Evolutionary conservation across 2,797 vertebrate genomes (phyloP).

Genomic region (Myotis findleyi): DNA sequence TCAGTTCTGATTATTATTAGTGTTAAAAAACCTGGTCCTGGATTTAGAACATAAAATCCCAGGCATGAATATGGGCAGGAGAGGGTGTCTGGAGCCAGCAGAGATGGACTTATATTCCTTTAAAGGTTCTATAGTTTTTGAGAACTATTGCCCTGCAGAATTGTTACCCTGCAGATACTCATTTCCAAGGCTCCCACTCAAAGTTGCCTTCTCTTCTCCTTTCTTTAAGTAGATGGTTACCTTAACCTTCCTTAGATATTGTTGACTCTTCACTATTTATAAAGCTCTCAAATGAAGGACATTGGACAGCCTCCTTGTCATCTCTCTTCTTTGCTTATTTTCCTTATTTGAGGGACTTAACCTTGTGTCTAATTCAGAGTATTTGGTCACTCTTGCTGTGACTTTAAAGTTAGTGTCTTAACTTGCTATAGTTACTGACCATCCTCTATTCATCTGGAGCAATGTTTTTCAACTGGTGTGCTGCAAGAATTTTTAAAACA

Average conservation of each 20-base stretch:
- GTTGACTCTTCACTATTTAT: not conserved
- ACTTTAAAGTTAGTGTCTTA: not conserved
- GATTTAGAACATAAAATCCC: slow-evolving; percentile 1
- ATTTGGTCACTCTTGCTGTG: not conserved
- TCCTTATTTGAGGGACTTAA: not conserved
- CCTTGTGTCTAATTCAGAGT: not conserved
- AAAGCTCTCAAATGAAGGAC: not conserved
- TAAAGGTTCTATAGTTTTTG: slow-evolving; percentile 3
- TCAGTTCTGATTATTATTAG: not conserved
- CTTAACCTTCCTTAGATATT: slow-evolving; percentile 30
- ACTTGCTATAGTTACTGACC: not conserved
- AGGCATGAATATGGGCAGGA: not conserved
- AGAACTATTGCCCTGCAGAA: not conserved
- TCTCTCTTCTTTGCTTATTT: slow-evolving; percentile 1
- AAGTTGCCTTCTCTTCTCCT: not conserved
- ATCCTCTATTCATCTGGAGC: not conserved
- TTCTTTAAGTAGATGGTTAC: not conserved
- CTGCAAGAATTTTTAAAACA: not conserved
- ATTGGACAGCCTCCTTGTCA: not conserved
- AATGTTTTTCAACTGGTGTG: not conserved
- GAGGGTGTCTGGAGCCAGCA: not conserved
- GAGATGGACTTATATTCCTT: not conserved
- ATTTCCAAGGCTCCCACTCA: not conserved
- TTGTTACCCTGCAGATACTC: not conserved
- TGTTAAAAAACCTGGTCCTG: not conserved